Base-by-base conservation (phyloP, 2,888 invertebrate species). In the Drosophila quinaria region DNA sequence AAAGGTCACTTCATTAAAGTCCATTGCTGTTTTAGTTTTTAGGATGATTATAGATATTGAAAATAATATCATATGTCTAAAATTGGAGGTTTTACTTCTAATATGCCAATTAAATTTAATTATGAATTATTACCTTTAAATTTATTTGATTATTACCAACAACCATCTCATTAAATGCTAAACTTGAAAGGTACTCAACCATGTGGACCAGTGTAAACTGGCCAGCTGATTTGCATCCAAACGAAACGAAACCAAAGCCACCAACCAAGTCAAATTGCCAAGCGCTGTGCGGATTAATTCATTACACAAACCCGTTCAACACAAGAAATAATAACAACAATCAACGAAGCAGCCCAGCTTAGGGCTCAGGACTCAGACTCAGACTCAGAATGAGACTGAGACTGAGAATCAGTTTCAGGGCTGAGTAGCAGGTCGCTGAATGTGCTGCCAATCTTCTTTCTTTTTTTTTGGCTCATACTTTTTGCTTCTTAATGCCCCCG, bases 241-340 rank as follows among this genome's bases (percentile, higher is more conserved):
- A 82, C 85, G 86, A 87, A 63, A 60, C 60, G 86, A 87, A 63
- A 56, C 63, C 31, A 66, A 70, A 74, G 75, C 75, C 78, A 75
- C 77, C 80, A 75, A 62, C 77, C 63, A 75, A 83, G 83, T 89
- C 83, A 79, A 85, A 83, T 83, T 90, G 90, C 76, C 85, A 83
- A 82, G 85, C 79, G 70, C 82, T 89, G 85, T 74, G 86, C 81
- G 86, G 86, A 87, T 87, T 87, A 87, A 89, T 87, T 90, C 86
- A 90, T 87, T 90, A 87, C 90, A 84, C 74, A 90, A 90, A 89
- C 90, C 84, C 84, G 84, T 84, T 84, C 84, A 82, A 87, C 89
- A 67, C 87, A 90, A 90, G 90, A 90, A 84, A 90, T 90, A 84
- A 90, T 90, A 90, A 90, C 84, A 90, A 84, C 89, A 84, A 83